Percentiles rank a stretch among this genome's conserved stretches.
phyloP scores from a whole-genome alignment of 2,797 vertebrate genomes.

The Avahi laniger region DNA sequence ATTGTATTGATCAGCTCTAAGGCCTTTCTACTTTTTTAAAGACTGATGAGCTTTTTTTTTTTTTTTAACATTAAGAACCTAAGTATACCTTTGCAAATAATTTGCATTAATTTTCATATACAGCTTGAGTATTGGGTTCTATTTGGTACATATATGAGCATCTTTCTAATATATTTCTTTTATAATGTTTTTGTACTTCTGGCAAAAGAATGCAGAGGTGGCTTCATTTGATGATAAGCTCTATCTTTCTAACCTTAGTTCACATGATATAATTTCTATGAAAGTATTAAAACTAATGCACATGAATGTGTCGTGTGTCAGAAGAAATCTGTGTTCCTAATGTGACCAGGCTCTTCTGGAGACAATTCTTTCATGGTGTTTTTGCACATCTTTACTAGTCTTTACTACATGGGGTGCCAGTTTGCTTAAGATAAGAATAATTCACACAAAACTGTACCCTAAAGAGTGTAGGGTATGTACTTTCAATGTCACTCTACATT shows the following conservation, averaged over 20 bases:
- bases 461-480: background rate
- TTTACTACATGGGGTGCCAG: background rate
- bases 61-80: slow-evolving; percentile 12
- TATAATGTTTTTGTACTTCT: slow-evolving; percentile 18
- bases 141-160: background rate
- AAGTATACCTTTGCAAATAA: background rate
- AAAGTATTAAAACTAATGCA: background rate
- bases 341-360: background rate
- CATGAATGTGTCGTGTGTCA: background rate
- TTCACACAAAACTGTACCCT: background rate
- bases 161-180: background rate
- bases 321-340: background rate
- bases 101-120: slow-evolving; percentile 37
- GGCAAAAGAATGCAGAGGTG: background rate
- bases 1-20: background rate
- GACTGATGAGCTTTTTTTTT: background rate
- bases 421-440: background rate
- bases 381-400: background rate
- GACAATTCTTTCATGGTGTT: background rate
- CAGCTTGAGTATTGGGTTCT: slow-evolving; percentile 2
- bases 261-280: background rate
- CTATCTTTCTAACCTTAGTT: background rate
- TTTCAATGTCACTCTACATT: background rate
- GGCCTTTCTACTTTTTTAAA: background rate
- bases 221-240: background rate